Evolutionary conservation across 2,888 invertebrate species (phyloP).

Genomic region (Suillia variegata): DNA sequence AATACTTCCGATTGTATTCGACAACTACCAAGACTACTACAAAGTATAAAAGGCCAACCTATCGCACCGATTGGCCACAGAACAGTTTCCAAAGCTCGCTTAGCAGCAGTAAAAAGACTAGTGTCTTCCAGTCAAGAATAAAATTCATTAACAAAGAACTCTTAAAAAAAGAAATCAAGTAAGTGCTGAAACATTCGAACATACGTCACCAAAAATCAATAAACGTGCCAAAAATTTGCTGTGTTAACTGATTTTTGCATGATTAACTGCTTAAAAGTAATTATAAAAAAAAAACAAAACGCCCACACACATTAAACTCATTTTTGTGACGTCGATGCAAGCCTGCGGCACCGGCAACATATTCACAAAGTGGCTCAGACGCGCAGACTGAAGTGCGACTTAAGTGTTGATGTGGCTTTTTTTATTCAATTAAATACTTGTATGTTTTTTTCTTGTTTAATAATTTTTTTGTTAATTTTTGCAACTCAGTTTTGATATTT

Average conservation of each 20-base stretch:
- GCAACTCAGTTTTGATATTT: too few relatives aligned
- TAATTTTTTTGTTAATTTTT: too few relatives aligned
- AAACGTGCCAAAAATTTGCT: not conserved
- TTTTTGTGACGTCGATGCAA: too few relatives aligned
- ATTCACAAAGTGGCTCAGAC: too few relatives aligned
- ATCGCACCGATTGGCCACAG: not conserved
- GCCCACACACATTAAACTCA: not conserved
- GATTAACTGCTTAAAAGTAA: not conserved
- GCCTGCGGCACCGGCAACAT: too few relatives aligned
- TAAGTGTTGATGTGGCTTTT: too few relatives aligned
- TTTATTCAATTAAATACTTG: too few relatives aligned
- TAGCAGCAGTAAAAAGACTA: not conserved
- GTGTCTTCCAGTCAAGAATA: not conserved
- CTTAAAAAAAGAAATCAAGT: not conserved
- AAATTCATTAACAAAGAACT: too few relatives aligned
- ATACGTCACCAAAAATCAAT: not conserved
- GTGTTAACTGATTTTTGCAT: not conserved
- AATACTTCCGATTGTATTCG: not conserved
- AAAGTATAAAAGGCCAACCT: not conserved
- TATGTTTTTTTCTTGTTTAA: too few relatives aligned
- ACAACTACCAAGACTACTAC: not conserved
- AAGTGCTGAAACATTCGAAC: not conserved
- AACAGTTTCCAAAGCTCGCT: not conserved
- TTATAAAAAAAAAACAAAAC: not conserved
- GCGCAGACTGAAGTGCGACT: too few relatives aligned